Conservation (phyloP, 2,888 invertebrate genomes). For the Campoplex nolae region DNA sequence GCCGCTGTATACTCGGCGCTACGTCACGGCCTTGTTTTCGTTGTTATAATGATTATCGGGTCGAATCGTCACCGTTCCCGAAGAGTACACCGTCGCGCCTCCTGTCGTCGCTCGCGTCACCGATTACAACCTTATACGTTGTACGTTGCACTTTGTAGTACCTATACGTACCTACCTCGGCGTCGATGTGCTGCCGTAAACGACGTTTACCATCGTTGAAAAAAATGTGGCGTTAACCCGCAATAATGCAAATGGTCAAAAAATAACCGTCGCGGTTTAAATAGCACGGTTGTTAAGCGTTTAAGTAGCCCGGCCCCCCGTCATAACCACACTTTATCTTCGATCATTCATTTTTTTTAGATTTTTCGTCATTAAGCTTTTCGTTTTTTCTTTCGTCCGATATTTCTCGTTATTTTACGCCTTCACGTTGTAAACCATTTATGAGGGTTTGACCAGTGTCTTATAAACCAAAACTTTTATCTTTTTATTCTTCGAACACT, state of each 20-base stretch:
- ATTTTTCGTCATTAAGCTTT: background rate
- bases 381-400: background rate
- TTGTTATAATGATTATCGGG: slow-evolving; percentile 63
- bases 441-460: background rate
- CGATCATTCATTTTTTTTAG: background rate
- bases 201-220: slow-evolving; percentile 36
- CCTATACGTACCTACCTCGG: slow-evolving; percentile 15
- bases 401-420: background rate
- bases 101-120: slow-evolving; percentile 69
- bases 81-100: slow-evolving; percentile 62
- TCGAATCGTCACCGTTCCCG: slow-evolving; percentile 59
- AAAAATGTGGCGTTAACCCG: slow-evolving; percentile 25
- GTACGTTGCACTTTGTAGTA: background rate
- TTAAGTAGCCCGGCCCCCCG: background rate
- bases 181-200: slow-evolving; percentile 46
- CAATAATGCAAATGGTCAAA: background rate
- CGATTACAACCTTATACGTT: slow-evolving; percentile 46
- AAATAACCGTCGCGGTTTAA: slow-evolving; percentile 1
- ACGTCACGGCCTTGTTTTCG: slow-evolving; percentile 64
- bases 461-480: background rate
- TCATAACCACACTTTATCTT: background rate
- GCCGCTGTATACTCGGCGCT: slow-evolving; percentile 32
- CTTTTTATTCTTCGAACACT: background rate
- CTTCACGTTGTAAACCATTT: background rate
- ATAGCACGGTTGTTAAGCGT: background rate